Conservation (phyloP, 2,113 vertebrate genomes). For the Capricornis sumatraensis region DNA sequence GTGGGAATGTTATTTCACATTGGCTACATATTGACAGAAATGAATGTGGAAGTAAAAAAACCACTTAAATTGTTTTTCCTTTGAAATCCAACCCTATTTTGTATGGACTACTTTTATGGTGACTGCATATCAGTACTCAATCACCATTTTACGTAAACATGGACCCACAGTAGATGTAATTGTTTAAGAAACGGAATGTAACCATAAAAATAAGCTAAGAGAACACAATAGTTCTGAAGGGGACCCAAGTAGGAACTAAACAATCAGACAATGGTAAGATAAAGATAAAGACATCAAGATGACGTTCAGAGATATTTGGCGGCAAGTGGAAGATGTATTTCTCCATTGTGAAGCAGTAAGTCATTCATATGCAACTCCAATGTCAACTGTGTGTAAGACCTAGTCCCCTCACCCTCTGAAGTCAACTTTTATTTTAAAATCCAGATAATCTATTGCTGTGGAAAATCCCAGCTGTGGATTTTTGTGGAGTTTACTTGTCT, state of each 20-base stretch:
- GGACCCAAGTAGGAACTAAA: conserved; percentile 21
- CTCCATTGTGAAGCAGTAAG: background rate
- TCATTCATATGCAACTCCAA: background rate
- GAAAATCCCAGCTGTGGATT: background rate
- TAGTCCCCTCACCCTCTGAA: background rate
- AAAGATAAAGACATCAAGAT: background rate
- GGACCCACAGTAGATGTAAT: background rate
- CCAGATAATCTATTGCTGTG: background rate
- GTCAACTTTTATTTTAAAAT: conserved; percentile 1
- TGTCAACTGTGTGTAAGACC: background rate
- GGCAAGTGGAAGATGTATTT: background rate
- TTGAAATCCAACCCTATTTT: conserved; percentile 5
- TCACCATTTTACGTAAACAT: conserved; percentile 3
- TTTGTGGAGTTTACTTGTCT: background rate
- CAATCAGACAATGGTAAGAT: conserved; percentile 39
- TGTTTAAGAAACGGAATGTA: conserved; percentile 43
- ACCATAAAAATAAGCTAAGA: background rate
- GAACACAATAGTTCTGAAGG: conserved; percentile 19
- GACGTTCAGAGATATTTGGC: background rate
- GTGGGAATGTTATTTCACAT: background rate
- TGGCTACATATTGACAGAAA: background rate
- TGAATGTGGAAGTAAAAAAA: background rate
- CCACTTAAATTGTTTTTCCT: background rate
- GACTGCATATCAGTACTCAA: background rate
- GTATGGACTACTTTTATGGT: background rate